These are phyloP conservation scores for Contarinia nasturtii DNA, from an alignment of 1,140 invertebrate species.

Conservation along the genomic window DNA sequence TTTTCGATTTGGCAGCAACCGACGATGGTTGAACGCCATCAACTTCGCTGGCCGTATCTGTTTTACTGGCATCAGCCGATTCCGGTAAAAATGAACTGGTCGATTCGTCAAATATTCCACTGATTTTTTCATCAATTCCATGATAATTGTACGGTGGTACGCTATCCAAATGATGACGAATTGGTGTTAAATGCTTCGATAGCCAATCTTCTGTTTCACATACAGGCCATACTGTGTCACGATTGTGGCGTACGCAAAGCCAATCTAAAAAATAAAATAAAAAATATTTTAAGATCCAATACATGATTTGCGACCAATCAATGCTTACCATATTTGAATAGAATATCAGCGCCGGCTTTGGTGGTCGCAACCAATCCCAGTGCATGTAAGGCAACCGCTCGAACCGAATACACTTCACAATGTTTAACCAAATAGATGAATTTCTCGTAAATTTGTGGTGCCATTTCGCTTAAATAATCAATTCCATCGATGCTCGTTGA, in stretches of 20 bases:
- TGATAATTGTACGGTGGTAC: constrained; percentile 17
- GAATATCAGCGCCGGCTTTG: constrained; percentile 51
- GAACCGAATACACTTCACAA: constrained; percentile 64
- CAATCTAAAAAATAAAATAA: constrained; percentile 35
- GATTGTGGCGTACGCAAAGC: constrained; percentile 61
- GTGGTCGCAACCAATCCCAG: constrained; percentile 70
- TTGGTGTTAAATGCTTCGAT: constrained; percentile 21
- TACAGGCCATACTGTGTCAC: constrained; percentile 69
- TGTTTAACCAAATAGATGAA: constrained; percentile 43
- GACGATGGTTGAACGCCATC: not conserved
- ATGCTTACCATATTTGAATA: constrained; percentile 41
- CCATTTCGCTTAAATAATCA: constrained; percentile 39
- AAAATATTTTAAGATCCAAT: not conserved
- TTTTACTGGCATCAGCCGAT: not conserved
- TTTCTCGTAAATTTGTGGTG: constrained; percentile 17
- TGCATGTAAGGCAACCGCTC: constrained; percentile 76
- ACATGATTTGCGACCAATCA: not conserved
- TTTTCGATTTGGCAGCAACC: constrained; percentile 14
- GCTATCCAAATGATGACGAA: constrained; percentile 20
- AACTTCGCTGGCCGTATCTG: not conserved
- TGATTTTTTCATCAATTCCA: constrained; percentile 18
- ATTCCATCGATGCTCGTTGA: constrained; percentile 56
- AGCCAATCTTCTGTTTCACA: constrained; percentile 43
- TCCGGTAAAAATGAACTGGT: constrained; percentile 9
- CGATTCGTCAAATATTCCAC: constrained; percentile 17